A percentile compares a stretch with the other conserved stretches of the same genome.
Evolutionary conservation across 2,888 invertebrate species (phyloP).

Genomic region (Caprella mutica): DNA sequence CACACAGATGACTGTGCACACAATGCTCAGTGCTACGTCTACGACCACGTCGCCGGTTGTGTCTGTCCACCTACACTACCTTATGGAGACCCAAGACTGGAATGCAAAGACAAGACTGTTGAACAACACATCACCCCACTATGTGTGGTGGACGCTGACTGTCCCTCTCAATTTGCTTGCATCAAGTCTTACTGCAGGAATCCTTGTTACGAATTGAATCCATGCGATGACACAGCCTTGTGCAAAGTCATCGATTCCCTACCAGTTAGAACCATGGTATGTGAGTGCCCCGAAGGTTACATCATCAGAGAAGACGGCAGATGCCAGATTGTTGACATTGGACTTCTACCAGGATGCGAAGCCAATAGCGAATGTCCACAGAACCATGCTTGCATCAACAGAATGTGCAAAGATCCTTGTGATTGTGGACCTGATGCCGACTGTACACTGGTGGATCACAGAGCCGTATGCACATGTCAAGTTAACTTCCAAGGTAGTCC

Average conservation of each 20-base stretch:
- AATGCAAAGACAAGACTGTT: slow-evolving; percentile 58
- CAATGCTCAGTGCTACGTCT: slow-evolving; percentile 67
- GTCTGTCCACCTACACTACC: slow-evolving; percentile 63
- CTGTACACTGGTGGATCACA: slow-evolving; percentile 68
- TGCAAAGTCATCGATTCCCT: slow-evolving; percentile 40
- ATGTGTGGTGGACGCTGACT: slow-evolving; percentile 33
- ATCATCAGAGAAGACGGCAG: slow-evolving; percentile 33
- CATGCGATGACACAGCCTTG: slow-evolving; percentile 47
- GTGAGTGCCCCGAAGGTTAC: slow-evolving; percentile 36
- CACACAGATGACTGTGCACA: slow-evolving; percentile 54
- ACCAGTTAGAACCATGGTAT: slow-evolving; percentile 36
- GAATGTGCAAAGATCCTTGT: slow-evolving; percentile 75
- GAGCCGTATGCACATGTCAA: slow-evolving; percentile 73
- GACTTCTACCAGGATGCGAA: slow-evolving; percentile 54
- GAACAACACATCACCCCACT: slow-evolving; percentile 53
- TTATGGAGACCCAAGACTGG: slow-evolving; percentile 73
- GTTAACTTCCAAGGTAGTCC: slow-evolving; percentile 78
- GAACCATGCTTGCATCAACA: slow-evolving; percentile 70
- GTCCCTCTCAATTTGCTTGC: slow-evolving; percentile 38
- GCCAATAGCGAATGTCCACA: slow-evolving; percentile 65
- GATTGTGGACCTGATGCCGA: slow-evolving; percentile 71
- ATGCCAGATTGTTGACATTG: slow-evolving; percentile 33
- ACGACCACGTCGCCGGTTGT: slow-evolving; percentile 73
- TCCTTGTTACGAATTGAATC: slow-evolving; percentile 36
- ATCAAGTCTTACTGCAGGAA: slow-evolving; percentile 36